Percentiles rank a stretch among this genome's conserved stretches.
Conservation (phyloP, 2,888 invertebrate genomes). For the Agrotis ipsilon region DNA sequence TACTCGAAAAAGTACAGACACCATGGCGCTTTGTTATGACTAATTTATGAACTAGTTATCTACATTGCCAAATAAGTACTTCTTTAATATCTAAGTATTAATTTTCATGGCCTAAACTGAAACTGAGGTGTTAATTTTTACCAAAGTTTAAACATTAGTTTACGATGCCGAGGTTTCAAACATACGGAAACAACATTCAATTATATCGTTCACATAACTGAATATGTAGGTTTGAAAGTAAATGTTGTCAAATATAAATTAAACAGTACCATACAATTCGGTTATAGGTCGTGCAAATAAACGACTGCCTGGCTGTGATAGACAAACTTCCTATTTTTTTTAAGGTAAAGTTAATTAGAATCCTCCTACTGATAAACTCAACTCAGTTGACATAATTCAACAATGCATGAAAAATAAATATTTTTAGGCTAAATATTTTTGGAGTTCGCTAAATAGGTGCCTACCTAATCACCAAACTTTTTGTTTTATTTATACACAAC, state of each 20-base stretch:
- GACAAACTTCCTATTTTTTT: slow-evolving; percentile 1
- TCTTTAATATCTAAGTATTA: not conserved
- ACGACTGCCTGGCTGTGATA: not conserved
- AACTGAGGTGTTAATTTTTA: slow-evolving; percentile 10
- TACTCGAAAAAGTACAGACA: slow-evolving; percentile 31
- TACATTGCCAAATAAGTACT: not conserved
- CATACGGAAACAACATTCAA: slow-evolving; percentile 3
- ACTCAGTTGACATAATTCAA: not conserved
- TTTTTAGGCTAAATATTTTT: slow-evolving; percentile 1
- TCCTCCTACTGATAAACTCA: slow-evolving; percentile 2
- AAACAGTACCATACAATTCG: not conserved
- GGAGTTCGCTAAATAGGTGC: slow-evolving; percentile 19
- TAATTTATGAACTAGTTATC: not conserved
- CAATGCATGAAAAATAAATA: not conserved
- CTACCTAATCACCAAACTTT: no score
- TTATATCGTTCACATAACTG: slow-evolving; percentile 7
- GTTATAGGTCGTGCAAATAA: slow-evolving; percentile 14
- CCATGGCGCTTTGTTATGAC: slow-evolving; percentile 5
- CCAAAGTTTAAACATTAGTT: no score
- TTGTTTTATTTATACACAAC: no score
- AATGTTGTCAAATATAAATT: slow-evolving; percentile 2
- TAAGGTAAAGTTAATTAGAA: not conserved
- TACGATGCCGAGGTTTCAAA: not conserved
- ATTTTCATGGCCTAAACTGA: not conserved
- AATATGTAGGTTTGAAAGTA: slow-evolving; percentile 3